These are phyloP conservation scores for Adrianichthys oophorus DNA, from an alignment of 2,797 vertebrate genomes.

Conservation along the genomic window DNA sequence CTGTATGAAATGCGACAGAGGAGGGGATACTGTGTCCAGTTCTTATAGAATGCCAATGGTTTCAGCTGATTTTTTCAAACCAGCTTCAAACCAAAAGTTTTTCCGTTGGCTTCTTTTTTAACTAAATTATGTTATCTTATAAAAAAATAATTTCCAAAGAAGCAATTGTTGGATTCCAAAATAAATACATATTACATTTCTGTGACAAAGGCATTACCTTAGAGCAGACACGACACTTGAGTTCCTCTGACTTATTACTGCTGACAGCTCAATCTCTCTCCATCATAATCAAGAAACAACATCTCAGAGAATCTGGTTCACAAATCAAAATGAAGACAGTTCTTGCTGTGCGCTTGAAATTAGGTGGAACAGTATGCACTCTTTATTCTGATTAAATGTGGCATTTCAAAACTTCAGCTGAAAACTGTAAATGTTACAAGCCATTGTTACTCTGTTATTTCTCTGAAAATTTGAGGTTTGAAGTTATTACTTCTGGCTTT, in stretches of 20 bases:
- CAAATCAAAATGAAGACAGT: slow-evolving; percentile 13
- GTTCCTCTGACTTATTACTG: slow-evolving; percentile 49
- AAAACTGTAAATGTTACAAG: not conserved
- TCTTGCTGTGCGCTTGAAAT: not conserved
- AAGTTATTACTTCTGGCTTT: slow-evolving; percentile 61
- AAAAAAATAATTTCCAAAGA: too few relatives aligned
- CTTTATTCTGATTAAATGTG: not conserved
- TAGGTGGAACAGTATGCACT: too few relatives aligned
- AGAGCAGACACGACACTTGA: slow-evolving; percentile 35
- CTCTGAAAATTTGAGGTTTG: slow-evolving; percentile 46
- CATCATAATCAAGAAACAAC: slow-evolving; percentile 51
- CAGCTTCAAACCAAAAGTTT: too few relatives aligned
- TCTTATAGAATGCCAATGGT: too few relatives aligned
- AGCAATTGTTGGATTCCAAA: slow-evolving; percentile 56
- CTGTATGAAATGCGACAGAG: too few relatives aligned
- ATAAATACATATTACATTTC: slow-evolving; percentile 15
- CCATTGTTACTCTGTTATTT: slow-evolving; percentile 48
- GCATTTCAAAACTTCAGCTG: not conserved
- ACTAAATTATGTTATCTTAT: too few relatives aligned
- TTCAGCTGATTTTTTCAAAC: too few relatives aligned
- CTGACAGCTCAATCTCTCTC: slow-evolving; percentile 62
- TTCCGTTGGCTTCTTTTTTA: too few relatives aligned
- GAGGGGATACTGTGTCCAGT: too few relatives aligned
- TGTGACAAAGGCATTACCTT: slow-evolving; percentile 38
- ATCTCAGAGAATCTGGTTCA: slow-evolving; percentile 20